Base-by-base conservation (phyloP, 2,888 invertebrate genomes). In the Phymatocera aterrima region DNA sequence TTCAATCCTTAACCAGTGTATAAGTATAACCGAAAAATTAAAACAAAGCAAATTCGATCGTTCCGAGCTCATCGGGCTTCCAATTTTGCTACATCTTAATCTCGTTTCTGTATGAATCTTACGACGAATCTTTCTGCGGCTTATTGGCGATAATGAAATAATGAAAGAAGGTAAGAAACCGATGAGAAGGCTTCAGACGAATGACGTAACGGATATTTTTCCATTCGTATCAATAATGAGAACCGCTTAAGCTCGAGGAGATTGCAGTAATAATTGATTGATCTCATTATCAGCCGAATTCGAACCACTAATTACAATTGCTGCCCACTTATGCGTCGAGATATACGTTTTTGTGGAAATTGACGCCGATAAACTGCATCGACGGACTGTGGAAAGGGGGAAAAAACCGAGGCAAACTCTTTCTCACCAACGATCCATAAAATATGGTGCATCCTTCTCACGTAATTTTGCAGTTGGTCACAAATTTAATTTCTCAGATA, bases 401-500 rank as follows among this genome's bases (percentile, higher is more conserved):
- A 0, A 18, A 18, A 10, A 37, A 18, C 8, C 6, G 21, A 37
- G 21, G 61, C 2, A 18, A 18, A 10, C 1, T 8, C 15, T 18
- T 64, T 64, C n/a, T 8, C 0, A 37, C 18, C 5, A n/a, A n/a
- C 60, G 18, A 72, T 72, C 31, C 51, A 31, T 31, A 34, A 68
- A 46, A 48, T 48, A 24, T 43, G 1, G 68, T 24, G 46, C 40
- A 1, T 46, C 72, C 34, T 34, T 6, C 51, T 34, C 48, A 72
- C 31, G 31, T 46, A 43, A 46, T 46, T 68, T 24, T 34, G 15
- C 68, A 43, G 43, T 18, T 5, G n/a, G 68, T 68, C 46, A 46
- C 10, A 72, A 72, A 72, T 51, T 72, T 51, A 48, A 72, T 51
- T 72, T 18, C 51, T 72, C 48, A 46, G 51, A 10, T 12, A 34